Conservation (phyloP, 1,140 invertebrate species). For the Pseudomyrmex concolor region DNA sequence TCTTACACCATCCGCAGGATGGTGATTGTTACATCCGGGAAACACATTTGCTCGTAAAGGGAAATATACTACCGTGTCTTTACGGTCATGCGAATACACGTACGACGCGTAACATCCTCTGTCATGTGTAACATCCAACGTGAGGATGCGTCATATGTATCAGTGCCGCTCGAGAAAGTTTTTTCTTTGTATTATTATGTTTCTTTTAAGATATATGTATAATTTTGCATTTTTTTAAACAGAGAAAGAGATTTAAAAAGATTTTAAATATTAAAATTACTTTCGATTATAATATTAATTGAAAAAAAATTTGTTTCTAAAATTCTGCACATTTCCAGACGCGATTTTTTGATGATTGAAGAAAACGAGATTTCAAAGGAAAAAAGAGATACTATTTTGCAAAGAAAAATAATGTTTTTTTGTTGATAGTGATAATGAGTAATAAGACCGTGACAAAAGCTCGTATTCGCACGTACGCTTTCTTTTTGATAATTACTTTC, state of each 20-base stretch:
- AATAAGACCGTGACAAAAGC: conserved; percentile 27
- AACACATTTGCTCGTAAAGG: conserved; percentile 64
- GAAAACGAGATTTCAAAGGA: neutral
- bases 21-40: conserved; percentile 70
- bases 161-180: conserved; percentile 54
- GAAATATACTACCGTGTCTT: conserved; percentile 48
- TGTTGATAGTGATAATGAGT: neutral
- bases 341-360: neutral
- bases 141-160: conserved; percentile 29
- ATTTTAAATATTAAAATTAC: too few relatives aligned
- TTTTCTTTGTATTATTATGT: neutral
- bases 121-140: conserved; percentile 68
- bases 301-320: neutral
- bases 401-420: conserved; percentile 1
- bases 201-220: too few relatives aligned
- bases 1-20: conserved; percentile 54
- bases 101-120: conserved; percentile 12
- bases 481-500: conserved; percentile 33
- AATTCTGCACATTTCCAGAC: neutral
- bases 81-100: conserved; percentile 55
- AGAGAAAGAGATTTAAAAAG: too few relatives aligned
- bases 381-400: neutral
- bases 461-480: neutral
- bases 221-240: too few relatives aligned
- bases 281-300: too few relatives aligned